A percentile compares a stretch with the other conserved stretches of the same genome.
phyloP scores from a whole-genome alignment of 2,113 vertebrate genomes.

The Hippocampus comes region DNA sequence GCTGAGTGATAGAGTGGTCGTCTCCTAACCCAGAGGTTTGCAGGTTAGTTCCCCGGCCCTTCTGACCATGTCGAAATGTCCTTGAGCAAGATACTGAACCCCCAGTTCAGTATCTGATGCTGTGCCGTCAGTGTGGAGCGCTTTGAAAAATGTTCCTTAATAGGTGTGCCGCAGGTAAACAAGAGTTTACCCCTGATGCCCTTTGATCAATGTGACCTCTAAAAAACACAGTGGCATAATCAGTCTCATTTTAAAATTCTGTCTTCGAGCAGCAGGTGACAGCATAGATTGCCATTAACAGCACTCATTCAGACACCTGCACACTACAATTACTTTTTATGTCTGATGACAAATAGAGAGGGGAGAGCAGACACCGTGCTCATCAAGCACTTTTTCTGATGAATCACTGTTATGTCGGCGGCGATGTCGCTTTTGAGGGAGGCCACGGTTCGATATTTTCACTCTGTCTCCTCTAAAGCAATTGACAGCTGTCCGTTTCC shows the following conservation, averaged over 20 bases:
- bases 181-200: slow-evolving; percentile 55
- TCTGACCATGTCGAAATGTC: too few relatives aligned
- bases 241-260: slow-evolving; percentile 71
- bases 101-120: too few relatives aligned
- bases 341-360: slow-evolving; percentile 58
- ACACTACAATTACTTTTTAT: slow-evolving; percentile 27
- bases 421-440: slow-evolving; percentile 37
- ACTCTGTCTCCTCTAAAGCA: slow-evolving; percentile 54
- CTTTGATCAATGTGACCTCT: slow-evolving; percentile 72
- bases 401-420: slow-evolving; percentile 61
- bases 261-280: slow-evolving; percentile 71
- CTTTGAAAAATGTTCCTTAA: too few relatives aligned
- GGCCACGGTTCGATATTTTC: slow-evolving; percentile 59
- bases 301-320: slow-evolving; percentile 42
- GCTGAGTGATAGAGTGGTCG: too few relatives aligned
- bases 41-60: too few relatives aligned
- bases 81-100: too few relatives aligned
- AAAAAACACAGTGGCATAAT: slow-evolving; percentile 61
- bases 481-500: slow-evolving; percentile 65
- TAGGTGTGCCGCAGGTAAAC: slow-evolving; percentile 23
- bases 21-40: too few relatives aligned
- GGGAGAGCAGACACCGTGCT: slow-evolving; percentile 28
- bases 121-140: too few relatives aligned
- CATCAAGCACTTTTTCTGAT: slow-evolving; percentile 61
- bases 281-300: slow-evolving; percentile 65